Base-by-base conservation (phyloP, 1,140 invertebrate species). In the Mya arenaria region DNA sequence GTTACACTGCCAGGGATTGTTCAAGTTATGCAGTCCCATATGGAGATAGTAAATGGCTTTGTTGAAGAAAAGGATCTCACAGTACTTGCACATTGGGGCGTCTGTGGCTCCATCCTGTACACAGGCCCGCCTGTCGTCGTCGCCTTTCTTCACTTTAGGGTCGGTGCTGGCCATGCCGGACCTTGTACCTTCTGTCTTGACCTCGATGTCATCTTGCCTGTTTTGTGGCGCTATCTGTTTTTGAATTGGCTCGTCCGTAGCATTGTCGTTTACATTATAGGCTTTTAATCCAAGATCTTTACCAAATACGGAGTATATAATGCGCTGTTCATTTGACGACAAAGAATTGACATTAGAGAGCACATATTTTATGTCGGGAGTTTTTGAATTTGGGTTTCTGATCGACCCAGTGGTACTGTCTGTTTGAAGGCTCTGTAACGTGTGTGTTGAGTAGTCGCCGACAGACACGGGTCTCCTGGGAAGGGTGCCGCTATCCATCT, bases 1-100 rank as follows among this genome's bases (percentile, higher is more conserved):
- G 94, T 99, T 99, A 93, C 98, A 99, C 92, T 98, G 98, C 97
- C 97, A 99, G 0, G 98, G 98, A 94, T 99, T 98, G 82, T 97
- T 96, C 87, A 98, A 97, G 84, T 97, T 98, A 94, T 99, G 98
- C 91, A 98, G 97, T 83, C 98, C 98, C 94, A 98, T 99, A 94
- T 99, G 98, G 63, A 99, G 94, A 93, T 99, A 98, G 93, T 99
- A 99, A 37, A 99, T 94, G 0, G 97, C 99, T 89, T 97, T 96
- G 93, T 99, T 98, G 1, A 97, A 97, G 93, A 98, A 99, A 8
- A 97, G 95, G 83, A 99, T 98, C 83, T 97, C 96, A 93, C 98
- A 99, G 91, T 97, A 97, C 28, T 82, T 85, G 81, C 92, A 93
- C 79, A 87, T 73, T 4, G 71, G 71, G 4, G 55, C 55, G 25